These are phyloP conservation scores for Gasterosteus aculeatus DNA, from an alignment of 2,113 vertebrate genomes.

Conservation along the genomic window DNA sequence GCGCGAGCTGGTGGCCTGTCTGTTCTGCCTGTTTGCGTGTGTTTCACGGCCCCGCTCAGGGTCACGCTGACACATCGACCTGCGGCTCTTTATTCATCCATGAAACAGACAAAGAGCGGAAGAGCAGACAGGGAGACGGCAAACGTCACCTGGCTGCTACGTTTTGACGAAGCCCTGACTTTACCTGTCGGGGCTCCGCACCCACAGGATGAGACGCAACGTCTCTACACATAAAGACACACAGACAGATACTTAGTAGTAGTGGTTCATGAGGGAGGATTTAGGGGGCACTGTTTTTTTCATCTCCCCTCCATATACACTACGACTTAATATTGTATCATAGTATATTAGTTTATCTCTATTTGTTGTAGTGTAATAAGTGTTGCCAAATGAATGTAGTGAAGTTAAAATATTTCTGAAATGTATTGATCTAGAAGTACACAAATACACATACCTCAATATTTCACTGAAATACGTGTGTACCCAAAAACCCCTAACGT, in stretches of 20 bases:
- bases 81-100: neutral
- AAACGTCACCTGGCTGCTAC: neutral
- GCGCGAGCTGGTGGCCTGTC: neutral
- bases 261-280: neutral
- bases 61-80: neutral
- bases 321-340: neutral
- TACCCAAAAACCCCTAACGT: neutral
- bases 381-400: neutral
- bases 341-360: too few relatives aligned
- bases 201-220: neutral
- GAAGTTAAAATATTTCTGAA: neutral
- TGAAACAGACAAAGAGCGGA: neutral
- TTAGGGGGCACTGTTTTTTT: neutral
- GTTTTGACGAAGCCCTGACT: neutral
- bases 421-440: neutral
- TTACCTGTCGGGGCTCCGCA: neutral
- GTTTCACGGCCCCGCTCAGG: neutral
- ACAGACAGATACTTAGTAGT: neutral
- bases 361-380: too few relatives aligned
- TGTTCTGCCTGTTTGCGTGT: neutral
- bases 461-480: neutral
- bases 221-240: neutral
- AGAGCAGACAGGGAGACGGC: neutral
- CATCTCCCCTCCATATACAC: neutral
- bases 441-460: neutral